These are phyloP conservation scores for Lagopus leucura DNA, from an alignment of 2,113 vertebrate species.

Conservation along the genomic window DNA sequence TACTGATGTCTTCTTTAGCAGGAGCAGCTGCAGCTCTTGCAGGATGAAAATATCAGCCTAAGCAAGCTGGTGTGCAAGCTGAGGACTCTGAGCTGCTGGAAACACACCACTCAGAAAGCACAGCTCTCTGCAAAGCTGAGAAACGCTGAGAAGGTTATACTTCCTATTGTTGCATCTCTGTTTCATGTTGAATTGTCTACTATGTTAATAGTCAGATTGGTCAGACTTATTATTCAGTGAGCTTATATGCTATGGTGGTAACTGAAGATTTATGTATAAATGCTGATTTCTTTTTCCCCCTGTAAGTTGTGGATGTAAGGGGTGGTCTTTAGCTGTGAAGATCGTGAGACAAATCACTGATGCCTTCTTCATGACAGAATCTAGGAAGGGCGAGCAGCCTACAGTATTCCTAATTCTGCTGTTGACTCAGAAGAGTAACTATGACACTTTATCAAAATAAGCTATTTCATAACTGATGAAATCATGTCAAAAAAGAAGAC, in stretches of 20 bases:
- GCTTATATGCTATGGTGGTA: background rate
- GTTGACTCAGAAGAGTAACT: background rate
- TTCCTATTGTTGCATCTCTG: background rate
- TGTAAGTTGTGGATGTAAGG: background rate
- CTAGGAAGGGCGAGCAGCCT: background rate
- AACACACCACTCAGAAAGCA: conserved; percentile 65
- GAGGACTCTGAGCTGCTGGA: conserved; percentile 75
- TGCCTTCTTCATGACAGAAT: background rate
- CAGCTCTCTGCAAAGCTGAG: conserved; percentile 68
- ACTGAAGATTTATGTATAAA: background rate
- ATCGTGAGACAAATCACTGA: background rate
- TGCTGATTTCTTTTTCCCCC: background rate
- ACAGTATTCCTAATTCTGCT: background rate
- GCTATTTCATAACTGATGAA: background rate
- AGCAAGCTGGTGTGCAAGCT: conserved; percentile 68
- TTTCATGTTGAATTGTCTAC: background rate
- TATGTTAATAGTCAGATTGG: background rate
- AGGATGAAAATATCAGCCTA: conserved; percentile 69
- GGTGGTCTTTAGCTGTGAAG: background rate
- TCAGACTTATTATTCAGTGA: background rate
- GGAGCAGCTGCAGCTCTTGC: conserved; percentile 69
- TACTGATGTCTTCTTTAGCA: conserved; percentile 48
- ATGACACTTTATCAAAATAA: background rate
- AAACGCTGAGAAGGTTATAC: conserved; percentile 75
- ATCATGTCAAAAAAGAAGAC: background rate